Evolutionary conservation across 2,113 vertebrate species (phyloP), one percentile per base, ranked within the genome.

Genomic region (Hippopotamus amphibius): DNA sequence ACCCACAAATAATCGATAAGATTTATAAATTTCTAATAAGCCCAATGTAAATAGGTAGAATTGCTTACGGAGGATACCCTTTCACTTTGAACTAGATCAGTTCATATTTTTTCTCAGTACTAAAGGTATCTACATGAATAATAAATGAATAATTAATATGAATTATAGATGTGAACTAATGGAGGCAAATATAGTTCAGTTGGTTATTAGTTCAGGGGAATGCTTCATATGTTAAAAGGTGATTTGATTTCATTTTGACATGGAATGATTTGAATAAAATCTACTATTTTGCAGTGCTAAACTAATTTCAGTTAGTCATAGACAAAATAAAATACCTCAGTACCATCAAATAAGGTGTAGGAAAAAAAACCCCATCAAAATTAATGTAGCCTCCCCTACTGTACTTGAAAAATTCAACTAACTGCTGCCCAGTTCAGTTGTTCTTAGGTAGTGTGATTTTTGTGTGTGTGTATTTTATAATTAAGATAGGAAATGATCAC

Each of bases 91-190:
- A 55, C 69, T 90, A 83, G 88, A 94, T 71, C 26, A 92, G 57
- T 93, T 91, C 30, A 55, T 19, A 79, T 90, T 96, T 95, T 72
- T 77, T 17, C 92, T 93, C 55, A 65, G 30, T 24, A 55, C 17
- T 71, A 89, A 96, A 92, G 48, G n/a, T 53, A 68, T 59, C 68
- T 50, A 16, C 33, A 93, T 86, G 41, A 98, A 97, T 97, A 97
- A 95, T 93, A 92, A 92, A 92, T 7, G 72, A 86, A 84, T 28
- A 93, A 16, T 81, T 93, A 90, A 46, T 79, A 95, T 95, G 80
- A 74, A 97, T 96, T 86, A 96, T 97, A 94, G 94, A 96, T 81
- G 92, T 53, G 69, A 72, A 30, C 0, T 0, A 91, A 69, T 88
- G 92, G 89, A 95, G 57, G 81, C 71, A 41, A 66, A 83, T 76